Percentiles rank a stretch among this genome's conserved stretches.
Conservation (phyloP, 1,140 invertebrate species). For the Cyclina sinensis region DNA sequence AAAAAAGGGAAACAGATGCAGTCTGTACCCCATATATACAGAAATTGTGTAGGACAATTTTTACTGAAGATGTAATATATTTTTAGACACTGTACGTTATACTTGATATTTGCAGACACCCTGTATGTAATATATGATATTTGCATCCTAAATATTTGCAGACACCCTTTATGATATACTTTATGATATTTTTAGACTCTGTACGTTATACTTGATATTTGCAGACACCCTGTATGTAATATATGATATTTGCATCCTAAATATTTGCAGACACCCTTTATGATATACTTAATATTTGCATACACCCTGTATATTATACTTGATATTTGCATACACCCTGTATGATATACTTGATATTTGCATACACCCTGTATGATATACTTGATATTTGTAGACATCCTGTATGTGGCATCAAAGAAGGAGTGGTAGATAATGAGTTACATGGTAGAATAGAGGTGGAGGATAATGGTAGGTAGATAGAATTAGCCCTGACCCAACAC, state of each 20-base stretch:
- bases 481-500: no score
- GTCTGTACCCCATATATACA: no score
- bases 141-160: no score
- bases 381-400: no score
- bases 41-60: no score
- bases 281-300: not conserved
- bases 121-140: no score
- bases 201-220: not conserved
- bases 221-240: not conserved
- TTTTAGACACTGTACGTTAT: no score
- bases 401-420: conserved; percentile 61
- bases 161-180: not conserved
- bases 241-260: no score
- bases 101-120: no score
- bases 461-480: not conserved
- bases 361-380: no score
- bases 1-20: no score
- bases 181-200: not conserved
- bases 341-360: not conserved
- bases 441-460: conserved; percentile 48
- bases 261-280: not conserved
- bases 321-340: not conserved
- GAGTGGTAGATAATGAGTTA: conserved; percentile 29
- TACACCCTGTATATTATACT: conserved; percentile 1
- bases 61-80: no score